Evolutionary conservation across 2,888 invertebrate species (phyloP), one percentile per base, ranked within the genome.

Genomic region (Candidula unifasciata): DNA sequence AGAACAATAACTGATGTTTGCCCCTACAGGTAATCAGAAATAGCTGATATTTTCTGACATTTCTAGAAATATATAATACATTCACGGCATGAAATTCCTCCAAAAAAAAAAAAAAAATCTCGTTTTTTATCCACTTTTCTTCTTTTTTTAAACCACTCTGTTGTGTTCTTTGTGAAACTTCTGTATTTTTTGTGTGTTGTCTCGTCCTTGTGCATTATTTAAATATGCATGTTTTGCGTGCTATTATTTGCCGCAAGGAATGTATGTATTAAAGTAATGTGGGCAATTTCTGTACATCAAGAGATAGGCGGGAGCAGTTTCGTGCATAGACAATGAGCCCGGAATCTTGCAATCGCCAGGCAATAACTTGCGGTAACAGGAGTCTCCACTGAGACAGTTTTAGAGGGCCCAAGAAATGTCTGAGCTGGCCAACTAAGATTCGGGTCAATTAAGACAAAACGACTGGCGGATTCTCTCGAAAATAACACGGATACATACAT

Each of bases 401-500:
- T 0, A 3, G 30, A 27, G 21, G 37, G 37, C n/a, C 35, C 13
- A 37, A 35, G n/a, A 13, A 35, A 35, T 24, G 27, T 78, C 27
- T 64, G 60, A n/a, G 33, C 35, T 30, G 2, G 18, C 57, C 24
- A 37, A 79, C 79, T 27, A 44, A 68, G 18, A 80, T 44, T 30
- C 18, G 52, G 33, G 54, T 37, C 33, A 80, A 80, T 80, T 68
- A 68, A 80, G 80, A 52, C 27, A 68, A 52, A 80, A 68, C 30
- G 44, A 18, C 78, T 68, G n/a, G n/a, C 35, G n/a, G 5, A 16
- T 27, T 57, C 64, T 16, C 24, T 35, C 37, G 18, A n/a, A 33
- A 52, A 64, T 60, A 64, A 35, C 37, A 18, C 33, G 16, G 73
- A n/a, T 27, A 37, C 13, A 44, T 44, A 44, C 44, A 44, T 10